Evolutionary conservation across 2,888 invertebrate species (phyloP).

Genomic region (Clivina fossor): DNA sequence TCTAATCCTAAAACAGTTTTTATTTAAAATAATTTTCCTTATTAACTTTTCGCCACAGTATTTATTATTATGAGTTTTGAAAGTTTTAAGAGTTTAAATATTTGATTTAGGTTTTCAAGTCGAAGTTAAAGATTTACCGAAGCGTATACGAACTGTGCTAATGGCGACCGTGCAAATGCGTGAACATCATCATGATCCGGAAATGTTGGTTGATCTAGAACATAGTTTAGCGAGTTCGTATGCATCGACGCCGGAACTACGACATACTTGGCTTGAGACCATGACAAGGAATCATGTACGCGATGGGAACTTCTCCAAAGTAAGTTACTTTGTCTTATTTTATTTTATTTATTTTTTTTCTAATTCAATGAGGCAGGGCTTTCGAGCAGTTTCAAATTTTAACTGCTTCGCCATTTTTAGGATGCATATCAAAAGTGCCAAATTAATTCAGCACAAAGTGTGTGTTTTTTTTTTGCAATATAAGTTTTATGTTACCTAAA

Average conservation of each 20-base stretch:
- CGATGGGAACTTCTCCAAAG: constrained; percentile 86
- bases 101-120: constrained; percentile 68
- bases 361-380: no score
- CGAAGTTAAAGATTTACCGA: constrained; percentile 92
- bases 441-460: no score
- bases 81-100: constrained; percentile 10
- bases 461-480: no score
- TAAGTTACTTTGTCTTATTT: no score
- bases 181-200: constrained; percentile 87
- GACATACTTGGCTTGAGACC: constrained; percentile 95
- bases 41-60: no score
- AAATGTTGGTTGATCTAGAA: constrained; percentile 87
- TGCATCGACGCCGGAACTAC: constrained; percentile 89
- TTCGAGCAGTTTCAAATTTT: no score
- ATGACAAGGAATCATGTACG: constrained; percentile 85
- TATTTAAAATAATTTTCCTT: no score
- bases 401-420: no score
- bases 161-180: constrained; percentile 94
- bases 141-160: constrained; percentile 89
- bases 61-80: background rate
- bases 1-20: no score
- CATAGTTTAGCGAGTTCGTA: constrained; percentile 91
- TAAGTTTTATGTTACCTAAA: no score
- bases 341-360: no score
- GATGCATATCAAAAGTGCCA: no score